phyloP scores from a whole-genome alignment of 1,140 invertebrate genomes.

The Drosophila obscura region DNA sequence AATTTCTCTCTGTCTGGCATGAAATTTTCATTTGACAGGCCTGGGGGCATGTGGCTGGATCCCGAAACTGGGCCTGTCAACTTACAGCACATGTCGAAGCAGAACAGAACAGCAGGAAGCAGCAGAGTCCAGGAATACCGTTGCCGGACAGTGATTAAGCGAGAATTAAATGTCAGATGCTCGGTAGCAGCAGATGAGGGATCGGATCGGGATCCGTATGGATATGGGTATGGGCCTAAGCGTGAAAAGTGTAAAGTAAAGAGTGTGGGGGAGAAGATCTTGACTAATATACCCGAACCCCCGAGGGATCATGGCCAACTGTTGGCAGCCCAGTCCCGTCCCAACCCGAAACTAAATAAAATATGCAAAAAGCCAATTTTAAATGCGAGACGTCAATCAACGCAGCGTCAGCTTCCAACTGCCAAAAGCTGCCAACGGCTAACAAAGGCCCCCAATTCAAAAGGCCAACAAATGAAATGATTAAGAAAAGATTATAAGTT shows the following conservation, averaged over 20 bases:
- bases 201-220: conserved; percentile 23
- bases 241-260: conserved; percentile 57
- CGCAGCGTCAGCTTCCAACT: conserved; percentile 74
- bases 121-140: conserved; percentile 58
- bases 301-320: conserved; percentile 57
- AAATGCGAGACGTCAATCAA: conserved; percentile 73
- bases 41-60: conserved; percentile 32
- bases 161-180: conserved; percentile 77
- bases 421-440: conserved; percentile 66
- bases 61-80: conserved; percentile 64
- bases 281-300: conserved; percentile 64
- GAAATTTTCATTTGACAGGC: conserved; percentile 79
- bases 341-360: conserved; percentile 28
- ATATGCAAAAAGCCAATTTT: conserved; percentile 40
- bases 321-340: conserved; percentile 23
- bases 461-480: conserved; percentile 65
- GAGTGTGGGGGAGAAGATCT: conserved; percentile 37
- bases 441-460: conserved; percentile 52
- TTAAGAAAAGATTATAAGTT: conserved; percentile 77
- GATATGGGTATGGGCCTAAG: conserved; percentile 26
- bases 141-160: conserved; percentile 82
- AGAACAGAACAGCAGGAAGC: conserved; percentile 38
- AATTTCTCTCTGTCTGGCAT: conserved; percentile 27
- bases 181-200: conserved; percentile 50
- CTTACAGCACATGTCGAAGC: conserved; percentile 56